These are phyloP conservation scores for Pectinophora gossypiella DNA, from an alignment of 1,140 invertebrate species.

Conservation along the genomic window DNA sequence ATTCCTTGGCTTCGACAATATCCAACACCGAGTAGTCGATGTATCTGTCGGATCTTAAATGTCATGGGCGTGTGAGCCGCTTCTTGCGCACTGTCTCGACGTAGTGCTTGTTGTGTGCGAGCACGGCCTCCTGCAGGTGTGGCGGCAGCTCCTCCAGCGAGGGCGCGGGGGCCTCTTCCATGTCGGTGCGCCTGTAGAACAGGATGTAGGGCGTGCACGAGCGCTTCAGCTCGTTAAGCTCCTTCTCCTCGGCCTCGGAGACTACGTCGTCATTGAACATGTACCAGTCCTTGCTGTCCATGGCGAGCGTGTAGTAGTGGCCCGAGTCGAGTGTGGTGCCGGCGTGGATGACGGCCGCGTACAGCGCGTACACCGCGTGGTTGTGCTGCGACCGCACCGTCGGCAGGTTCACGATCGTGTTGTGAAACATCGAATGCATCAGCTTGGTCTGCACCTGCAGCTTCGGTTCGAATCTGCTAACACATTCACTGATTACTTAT, in stretches of 20 bases:
- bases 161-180: slow-evolving; percentile 38
- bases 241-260: slow-evolving; percentile 76
- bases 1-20: slow-evolving; percentile 21
- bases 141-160: slow-evolving; percentile 39
- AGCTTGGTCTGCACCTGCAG: slow-evolving; percentile 84
- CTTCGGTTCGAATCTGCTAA: slow-evolving; percentile 74
- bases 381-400: slow-evolving; percentile 61
- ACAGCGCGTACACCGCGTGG: slow-evolving; percentile 80
- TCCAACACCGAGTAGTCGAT: slow-evolving; percentile 46
- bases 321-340: slow-evolving; percentile 89
- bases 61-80: slow-evolving; percentile 41
- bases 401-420: slow-evolving; percentile 76
- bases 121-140: slow-evolving; percentile 35
- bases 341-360: slow-evolving; percentile 89
- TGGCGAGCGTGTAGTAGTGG: slow-evolving; percentile 90
- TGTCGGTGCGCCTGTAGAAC: slow-evolving; percentile 78
- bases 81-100: slow-evolving; percentile 36
- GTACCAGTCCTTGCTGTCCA: slow-evolving; percentile 84
- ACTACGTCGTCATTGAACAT: slow-evolving; percentile 88
- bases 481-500: no score
- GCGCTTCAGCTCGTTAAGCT: slow-evolving; percentile 80
- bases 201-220: slow-evolving; percentile 90
- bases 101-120: slow-evolving; percentile 46
- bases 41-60: slow-evolving; percentile 43
- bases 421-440: slow-evolving; percentile 80